Conservation (phyloP, 2,797 vertebrate genomes). For the Falco novaeseelandiae region DNA sequence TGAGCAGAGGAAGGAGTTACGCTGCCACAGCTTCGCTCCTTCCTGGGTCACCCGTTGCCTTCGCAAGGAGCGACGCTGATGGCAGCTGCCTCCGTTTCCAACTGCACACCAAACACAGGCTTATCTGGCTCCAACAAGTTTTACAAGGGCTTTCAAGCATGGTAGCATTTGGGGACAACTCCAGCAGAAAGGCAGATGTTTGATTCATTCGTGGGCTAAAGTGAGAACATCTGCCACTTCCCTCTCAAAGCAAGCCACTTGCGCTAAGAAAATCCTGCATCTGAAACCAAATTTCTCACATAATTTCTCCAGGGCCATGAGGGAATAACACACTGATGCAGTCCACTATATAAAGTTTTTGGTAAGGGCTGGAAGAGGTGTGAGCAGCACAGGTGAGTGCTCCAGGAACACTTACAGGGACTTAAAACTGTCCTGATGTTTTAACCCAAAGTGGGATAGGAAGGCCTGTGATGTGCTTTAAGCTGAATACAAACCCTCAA, state of each 20-base stretch:
- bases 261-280: background rate
- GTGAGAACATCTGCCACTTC: conserved; percentile 15
- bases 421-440: background rate
- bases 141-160: rapidly evolving
- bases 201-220: background rate
- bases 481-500: background rate
- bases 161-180: background rate
- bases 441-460: rapidly evolving
- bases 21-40: too few species aligned
- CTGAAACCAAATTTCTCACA: background rate
- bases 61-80: rapidly evolving
- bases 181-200: conserved; percentile 21
- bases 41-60: background rate
- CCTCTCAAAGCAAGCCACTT: background rate
- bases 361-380: background rate
- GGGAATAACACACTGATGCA: background rate
- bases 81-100: background rate
- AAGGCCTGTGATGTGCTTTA: background rate
- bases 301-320: background rate
- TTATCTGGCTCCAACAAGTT: background rate
- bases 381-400: rapidly evolving
- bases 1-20: rapidly evolving
- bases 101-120: background rate
- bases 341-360: rapidly evolving
- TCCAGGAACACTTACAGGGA: background rate